Evolutionary conservation across 2,888 invertebrate species (phyloP).

Genomic region (Chloromyia formosa): DNA sequence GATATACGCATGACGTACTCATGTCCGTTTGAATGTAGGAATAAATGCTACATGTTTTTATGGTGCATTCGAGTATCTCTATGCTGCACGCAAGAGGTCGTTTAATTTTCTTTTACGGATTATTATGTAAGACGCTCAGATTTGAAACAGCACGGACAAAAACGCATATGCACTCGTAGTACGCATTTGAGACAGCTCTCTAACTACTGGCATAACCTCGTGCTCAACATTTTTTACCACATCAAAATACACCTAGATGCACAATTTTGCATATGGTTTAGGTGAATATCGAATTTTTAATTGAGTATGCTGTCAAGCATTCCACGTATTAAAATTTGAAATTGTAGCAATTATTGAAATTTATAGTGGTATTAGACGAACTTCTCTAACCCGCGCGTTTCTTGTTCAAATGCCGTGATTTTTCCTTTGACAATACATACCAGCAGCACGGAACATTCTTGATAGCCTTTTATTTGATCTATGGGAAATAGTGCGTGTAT

Average conservation of each 20-base stretch:
- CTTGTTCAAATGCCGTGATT: background rate
- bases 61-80: background rate
- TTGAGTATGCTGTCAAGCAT: background rate
- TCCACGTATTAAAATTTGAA: slow-evolving; percentile 4
- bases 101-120: slow-evolving; percentile 20
- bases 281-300: slow-evolving; percentile 9
- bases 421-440: background rate
- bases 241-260: background rate
- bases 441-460: background rate
- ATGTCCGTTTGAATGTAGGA: background rate
- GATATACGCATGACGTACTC: background rate
- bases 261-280: background rate
- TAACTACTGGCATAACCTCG: background rate
- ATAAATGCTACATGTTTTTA: background rate
- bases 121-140: background rate
- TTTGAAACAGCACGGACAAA: background rate
- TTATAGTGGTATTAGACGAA: slow-evolving; percentile 13
- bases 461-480: background rate
- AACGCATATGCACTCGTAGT: background rate
- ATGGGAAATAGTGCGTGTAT: background rate
- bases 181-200: background rate
- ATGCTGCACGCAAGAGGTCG: slow-evolving; percentile 10
- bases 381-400: background rate
- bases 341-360: slow-evolving; percentile 13
- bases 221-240: background rate